Base-by-base conservation (phyloP, 2,113 vertebrate species). In the Poeciliopsis occidentalis region DNA sequence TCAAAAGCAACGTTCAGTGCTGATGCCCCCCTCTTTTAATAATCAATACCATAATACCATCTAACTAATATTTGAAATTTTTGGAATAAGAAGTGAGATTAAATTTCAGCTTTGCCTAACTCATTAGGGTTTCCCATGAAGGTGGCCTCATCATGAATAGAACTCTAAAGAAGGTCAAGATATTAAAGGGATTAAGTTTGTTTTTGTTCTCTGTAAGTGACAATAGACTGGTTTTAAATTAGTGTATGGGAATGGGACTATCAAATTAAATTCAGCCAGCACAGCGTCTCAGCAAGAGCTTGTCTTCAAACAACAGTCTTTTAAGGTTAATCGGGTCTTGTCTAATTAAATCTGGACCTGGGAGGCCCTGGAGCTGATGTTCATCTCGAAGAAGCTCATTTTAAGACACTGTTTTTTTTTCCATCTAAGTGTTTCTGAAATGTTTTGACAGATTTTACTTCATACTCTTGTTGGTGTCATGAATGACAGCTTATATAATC, bases 101-200 rank as follows among this genome's bases (percentile, higher is more conserved):
- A 47, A 11, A 34, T 29, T 6, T 24, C n/a, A 65, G 30, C 22
- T 71, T 73, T 61, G 54, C 74, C 80, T 69, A 34, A 71, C 66
- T 74, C 73, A 81, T 47, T 71, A 63, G 75, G 72, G 66, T 44
- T 70, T 71, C 61, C 61, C 61, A 44, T 84, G 69, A 78, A 88
- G 85, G 81, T 61, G 65, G 61, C 69, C 82, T 76, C 79, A 32
- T 88, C 69, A 44, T 71, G 71, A 84, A 76, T 62, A 76, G 86
- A 87, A 82, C 75, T 72, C 73, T 79, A 85, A 92, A 93, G 77
- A 92, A 87, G 89, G 92, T 92, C 92, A 88, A 89, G 81, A 91
- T 91, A 83, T 76, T 91, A 88, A 82, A 85, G 75, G 85, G 87
- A 91, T 93, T 94, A 89, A 70, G 81, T 89, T 91, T 90, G 89